Conservation (phyloP, 2,797 vertebrate species). For the Monodelphis domestica region DNA sequence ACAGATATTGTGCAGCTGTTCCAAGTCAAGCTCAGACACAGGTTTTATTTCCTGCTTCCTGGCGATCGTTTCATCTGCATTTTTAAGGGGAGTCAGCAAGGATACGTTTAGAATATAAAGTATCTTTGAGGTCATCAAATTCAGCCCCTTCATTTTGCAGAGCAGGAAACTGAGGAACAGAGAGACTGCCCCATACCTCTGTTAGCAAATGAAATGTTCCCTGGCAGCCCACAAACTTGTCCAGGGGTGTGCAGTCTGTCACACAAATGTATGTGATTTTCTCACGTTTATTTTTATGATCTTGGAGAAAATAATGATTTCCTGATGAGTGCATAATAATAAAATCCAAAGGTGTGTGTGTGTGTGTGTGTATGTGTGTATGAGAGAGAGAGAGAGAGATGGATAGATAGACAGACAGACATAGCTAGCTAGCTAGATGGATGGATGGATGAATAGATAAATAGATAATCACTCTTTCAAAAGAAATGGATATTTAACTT, state of each 20-base stretch:
- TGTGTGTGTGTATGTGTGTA: too few relatives aligned
- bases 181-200: conserved; percentile 46
- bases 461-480: conserved; percentile 1
- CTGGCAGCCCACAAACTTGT: conserved; percentile 34
- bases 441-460: too few relatives aligned
- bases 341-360: neutral
- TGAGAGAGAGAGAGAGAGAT: too few relatives aligned
- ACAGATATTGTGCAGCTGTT: neutral
- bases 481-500: conserved; percentile 11
- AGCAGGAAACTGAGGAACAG: neutral
- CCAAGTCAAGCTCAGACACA: neutral
- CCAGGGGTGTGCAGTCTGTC: neutral
- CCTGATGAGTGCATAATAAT: neutral
- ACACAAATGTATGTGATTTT: neutral
- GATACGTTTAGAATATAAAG: neutral
- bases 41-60: neutral
- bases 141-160: neutral
- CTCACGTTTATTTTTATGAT: neutral
- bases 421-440: too few relatives aligned
- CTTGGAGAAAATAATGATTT: neutral
- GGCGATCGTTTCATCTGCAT: neutral
- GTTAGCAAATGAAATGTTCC: conserved; percentile 53
- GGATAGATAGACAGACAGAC: too few relatives aligned
- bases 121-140: neutral
- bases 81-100: neutral